A percentile compares a stretch with the other conserved stretches of the same genome.
phyloP scores from a whole-genome alignment of 2,888 invertebrate species.

The Archips crataeganus region DNA sequence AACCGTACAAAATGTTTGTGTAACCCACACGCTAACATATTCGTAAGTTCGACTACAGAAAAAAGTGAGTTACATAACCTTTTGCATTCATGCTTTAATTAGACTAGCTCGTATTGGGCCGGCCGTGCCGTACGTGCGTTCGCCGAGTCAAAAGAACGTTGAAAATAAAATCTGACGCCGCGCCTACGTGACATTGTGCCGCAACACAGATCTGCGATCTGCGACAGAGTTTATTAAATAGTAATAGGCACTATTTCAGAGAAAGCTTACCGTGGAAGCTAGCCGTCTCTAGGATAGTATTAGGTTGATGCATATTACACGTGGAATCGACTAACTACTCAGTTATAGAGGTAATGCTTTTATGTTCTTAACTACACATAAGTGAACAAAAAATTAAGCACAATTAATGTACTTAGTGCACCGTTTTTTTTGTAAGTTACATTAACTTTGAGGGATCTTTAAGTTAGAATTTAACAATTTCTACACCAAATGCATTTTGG shows the following conservation, averaged over 20 bases:
- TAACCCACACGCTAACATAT: too few species aligned
- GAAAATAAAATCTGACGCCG: constrained; percentile 13
- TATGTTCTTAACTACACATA: too few species aligned
- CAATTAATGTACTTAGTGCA: too few species aligned
- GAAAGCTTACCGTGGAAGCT: neutral
- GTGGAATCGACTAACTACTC: too few species aligned
- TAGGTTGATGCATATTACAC: neutral
- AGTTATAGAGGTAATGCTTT: too few species aligned
- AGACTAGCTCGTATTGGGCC: neutral
- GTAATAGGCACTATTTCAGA: neutral
- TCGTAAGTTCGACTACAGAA: neutral
- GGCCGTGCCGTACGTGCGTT: constrained; percentile 14
- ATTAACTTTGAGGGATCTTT: too few species aligned
- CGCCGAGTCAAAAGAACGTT: constrained; percentile 4
- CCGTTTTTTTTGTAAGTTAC: too few species aligned
- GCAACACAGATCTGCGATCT: neutral
- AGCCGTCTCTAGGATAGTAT: neutral
- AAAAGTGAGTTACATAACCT: neutral
- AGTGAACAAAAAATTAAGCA: too few species aligned
- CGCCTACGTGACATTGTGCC: neutral
- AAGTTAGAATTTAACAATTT: too few species aligned
- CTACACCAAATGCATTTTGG: too few species aligned
- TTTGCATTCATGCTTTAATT: constrained; percentile 6
- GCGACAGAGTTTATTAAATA: neutral
- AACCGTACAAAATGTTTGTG: too few species aligned